A percentile compares a stretch with the other conserved stretches of the same genome.
These are phyloP conservation scores for Cremastinae sp. DNA, from an alignment of 2,888 invertebrate species.

Conservation along the genomic window DNA sequence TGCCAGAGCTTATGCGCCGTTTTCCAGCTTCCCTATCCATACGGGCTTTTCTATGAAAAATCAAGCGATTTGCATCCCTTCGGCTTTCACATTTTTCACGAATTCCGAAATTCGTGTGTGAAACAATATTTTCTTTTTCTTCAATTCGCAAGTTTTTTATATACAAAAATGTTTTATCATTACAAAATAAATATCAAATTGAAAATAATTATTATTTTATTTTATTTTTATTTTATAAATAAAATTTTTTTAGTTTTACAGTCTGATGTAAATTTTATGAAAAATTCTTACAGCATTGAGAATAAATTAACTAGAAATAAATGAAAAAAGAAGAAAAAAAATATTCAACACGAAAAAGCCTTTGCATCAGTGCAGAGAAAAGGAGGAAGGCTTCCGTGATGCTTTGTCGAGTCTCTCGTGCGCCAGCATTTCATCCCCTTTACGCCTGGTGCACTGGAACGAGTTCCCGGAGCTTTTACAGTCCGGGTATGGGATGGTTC, in stretches of 20 bases:
- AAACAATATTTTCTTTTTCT: no score
- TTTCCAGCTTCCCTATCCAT: slow-evolving; percentile 15
- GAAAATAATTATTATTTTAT: no score
- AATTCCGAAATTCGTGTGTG: no score
- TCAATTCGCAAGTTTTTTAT: no score
- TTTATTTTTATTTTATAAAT: no score
- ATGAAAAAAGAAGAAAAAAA: no score
- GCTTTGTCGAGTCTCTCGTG: slow-evolving; percentile 28
- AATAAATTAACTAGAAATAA: no score
- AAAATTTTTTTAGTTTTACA: no score
- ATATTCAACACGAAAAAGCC: background rate
- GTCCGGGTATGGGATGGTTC: slow-evolving; percentile 37
- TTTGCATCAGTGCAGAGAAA: slow-evolving; percentile 1
- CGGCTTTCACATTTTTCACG: background rate
- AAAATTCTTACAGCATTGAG: no score
- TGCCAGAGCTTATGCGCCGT: slow-evolving; percentile 62
- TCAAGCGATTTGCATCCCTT: background rate
- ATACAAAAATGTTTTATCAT: no score
- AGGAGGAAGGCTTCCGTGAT: slow-evolving; percentile 20
- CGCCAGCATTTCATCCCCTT: slow-evolving; percentile 37
- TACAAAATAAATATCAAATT: no score
- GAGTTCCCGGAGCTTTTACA: slow-evolving; percentile 44
- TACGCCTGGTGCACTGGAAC: slow-evolving; percentile 43
- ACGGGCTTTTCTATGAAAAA: slow-evolving; percentile 24
- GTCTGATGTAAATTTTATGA: no score